Evolutionary conservation across 2,888 invertebrate genomes (phyloP), one percentile per base, ranked within the genome.

Genomic region (Erynnis tages): DNA sequence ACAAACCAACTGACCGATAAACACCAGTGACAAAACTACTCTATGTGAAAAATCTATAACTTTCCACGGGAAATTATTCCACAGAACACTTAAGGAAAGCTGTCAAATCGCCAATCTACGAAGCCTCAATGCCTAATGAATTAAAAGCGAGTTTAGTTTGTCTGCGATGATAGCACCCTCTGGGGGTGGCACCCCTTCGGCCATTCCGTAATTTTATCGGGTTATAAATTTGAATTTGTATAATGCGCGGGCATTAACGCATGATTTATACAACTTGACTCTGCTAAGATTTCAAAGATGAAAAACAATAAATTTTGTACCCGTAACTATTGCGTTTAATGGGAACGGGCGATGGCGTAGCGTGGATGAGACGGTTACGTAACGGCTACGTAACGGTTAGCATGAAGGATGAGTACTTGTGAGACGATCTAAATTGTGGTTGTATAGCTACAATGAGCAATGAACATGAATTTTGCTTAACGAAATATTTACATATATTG

Each of bases 161-260:
- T 57, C 60, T 62, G 69, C 71, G 70, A 76, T 76, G 72, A 69
- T 65, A 56, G 63, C 69, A 58, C 65, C 69, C 63, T 61, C 59
- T 64, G 67, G 72, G 65, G 56, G 65, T 58, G 65, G 59, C 76
- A 72, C 79, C 77, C 78, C 75, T 69, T 73, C 75, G 80, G 76
- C 77, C 85, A 79, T 80, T 83, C 77, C 76, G 87, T 89, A 90
- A 90, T 90, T 89, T 89, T 90, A 90, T 90, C 88, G 89, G 84
- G 89, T 84, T 90, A 90, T 90, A 90, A 90, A 90, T 90, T 90
- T 89, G 87, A 89, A 88, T 89, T 89, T 88, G 88, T 88, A 88
- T 88, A 89, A 89, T 88, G 85, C 86, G 62, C 69, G 60, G 73
- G 89, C 87, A 89, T 89, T 88, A 89, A 86, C 85, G 82, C 75